phyloP scores from a whole-genome alignment of 1,140 invertebrate species.

The Drosophila melanogaster region DNA sequence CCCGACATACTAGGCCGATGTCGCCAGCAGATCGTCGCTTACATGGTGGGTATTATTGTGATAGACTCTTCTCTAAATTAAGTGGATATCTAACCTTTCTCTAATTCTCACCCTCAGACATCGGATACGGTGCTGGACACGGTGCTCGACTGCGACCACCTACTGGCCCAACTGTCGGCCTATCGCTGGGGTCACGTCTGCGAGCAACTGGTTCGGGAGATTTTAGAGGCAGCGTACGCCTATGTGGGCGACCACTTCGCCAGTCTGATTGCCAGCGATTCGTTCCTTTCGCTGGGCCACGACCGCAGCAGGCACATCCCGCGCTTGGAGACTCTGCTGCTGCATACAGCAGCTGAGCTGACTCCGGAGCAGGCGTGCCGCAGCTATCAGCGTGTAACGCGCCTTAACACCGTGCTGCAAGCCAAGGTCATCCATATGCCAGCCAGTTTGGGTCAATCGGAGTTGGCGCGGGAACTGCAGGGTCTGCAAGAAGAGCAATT shows the following conservation, averaged over 20 bases:
- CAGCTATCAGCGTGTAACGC: constrained; percentile 86
- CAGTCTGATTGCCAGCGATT: constrained; percentile 87
- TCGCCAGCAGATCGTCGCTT: constrained; percentile 90
- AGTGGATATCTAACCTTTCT: neutral
- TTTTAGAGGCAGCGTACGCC: constrained; percentile 88
- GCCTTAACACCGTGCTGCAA: constrained; percentile 76
- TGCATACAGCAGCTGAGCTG: constrained; percentile 87
- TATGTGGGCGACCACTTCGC: constrained; percentile 89
- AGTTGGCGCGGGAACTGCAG: constrained; percentile 75
- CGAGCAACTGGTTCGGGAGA: constrained; percentile 88
- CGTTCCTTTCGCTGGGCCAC: constrained; percentile 87
- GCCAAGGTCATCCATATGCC: constrained; percentile 83
- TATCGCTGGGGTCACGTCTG: constrained; percentile 90
- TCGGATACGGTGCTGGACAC: constrained; percentile 88
- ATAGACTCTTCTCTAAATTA: neutral
- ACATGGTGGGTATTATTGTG: constrained; percentile 64
- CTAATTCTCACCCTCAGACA: constrained; percentile 81
- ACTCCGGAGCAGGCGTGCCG: constrained; percentile 90
- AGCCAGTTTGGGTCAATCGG: constrained; percentile 62
- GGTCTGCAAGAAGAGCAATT: constrained; percentile 82
- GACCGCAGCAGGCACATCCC: constrained; percentile 89
- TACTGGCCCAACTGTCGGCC: constrained; percentile 88
- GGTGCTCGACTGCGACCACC: constrained; percentile 89
- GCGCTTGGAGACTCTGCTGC: constrained; percentile 88
- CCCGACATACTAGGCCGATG: constrained; percentile 92